phyloP scores from a whole-genome alignment of 2,113 vertebrate species.

The Oncorhynchus gorbuscha region DNA sequence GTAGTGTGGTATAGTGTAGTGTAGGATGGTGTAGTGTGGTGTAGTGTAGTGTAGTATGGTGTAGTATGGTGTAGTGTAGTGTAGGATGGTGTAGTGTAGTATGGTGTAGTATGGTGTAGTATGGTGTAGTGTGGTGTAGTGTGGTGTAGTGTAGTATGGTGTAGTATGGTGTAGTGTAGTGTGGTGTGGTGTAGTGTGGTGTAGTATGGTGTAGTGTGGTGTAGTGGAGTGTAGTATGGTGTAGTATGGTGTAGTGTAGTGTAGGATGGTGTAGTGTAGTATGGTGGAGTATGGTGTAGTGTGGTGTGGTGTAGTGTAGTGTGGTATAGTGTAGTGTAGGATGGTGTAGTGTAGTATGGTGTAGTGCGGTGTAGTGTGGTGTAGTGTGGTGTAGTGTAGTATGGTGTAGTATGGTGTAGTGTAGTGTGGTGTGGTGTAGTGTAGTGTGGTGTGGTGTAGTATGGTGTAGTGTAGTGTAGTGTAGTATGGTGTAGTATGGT shows the following conservation, averaged over 20 bases:
- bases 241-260: too few species aligned
- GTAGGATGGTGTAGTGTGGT: too few species aligned
- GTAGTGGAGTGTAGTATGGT: accelerated
- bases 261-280: too few species aligned
- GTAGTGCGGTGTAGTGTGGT: accelerated
- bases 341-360: accelerated
- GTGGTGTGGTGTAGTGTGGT: accelerated
- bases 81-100: accelerated
- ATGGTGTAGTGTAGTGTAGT: accelerated
- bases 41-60: accelerated
- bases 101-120: too few species aligned
- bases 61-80: too few species aligned
- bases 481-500: too few species aligned
- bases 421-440: too few species aligned
- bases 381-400: too few species aligned
- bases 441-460: too few species aligned
- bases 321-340: accelerated
- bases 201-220: accelerated
- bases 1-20: too few species aligned
- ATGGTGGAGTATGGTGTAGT: too few species aligned
- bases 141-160: too few species aligned
- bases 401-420: accelerated
- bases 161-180: accelerated
- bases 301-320: accelerated
- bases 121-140: accelerated